phyloP scores from a whole-genome alignment of 2,113 vertebrate species.

The Petroica traversi region DNA sequence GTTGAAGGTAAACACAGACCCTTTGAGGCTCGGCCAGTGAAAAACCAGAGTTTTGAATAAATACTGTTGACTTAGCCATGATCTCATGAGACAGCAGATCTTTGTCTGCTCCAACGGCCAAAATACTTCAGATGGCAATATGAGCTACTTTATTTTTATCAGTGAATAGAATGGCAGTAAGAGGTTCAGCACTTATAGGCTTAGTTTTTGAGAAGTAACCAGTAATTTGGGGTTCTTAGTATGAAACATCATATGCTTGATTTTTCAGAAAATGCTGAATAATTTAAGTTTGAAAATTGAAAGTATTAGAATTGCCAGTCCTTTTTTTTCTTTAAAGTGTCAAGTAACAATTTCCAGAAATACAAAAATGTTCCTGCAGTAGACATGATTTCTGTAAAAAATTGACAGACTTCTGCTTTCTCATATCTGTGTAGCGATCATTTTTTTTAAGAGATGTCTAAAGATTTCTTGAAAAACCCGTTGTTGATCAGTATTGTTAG shows the following conservation, averaged over 20 bases:
- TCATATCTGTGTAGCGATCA: rapidly evolving
- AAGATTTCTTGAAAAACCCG: neutral
- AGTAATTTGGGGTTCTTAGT: neutral
- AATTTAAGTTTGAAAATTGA: neutral
- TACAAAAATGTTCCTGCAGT: neutral
- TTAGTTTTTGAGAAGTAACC: neutral
- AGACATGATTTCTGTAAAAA: neutral
- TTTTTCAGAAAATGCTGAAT: neutral
- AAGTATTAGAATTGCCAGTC: neutral
- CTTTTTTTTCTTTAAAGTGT: neutral
- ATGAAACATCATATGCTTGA: neutral
- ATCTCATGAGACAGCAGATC: neutral
- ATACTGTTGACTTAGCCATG: neutral
- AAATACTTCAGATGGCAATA: neutral
- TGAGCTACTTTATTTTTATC: neutral
- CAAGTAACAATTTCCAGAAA: neutral
- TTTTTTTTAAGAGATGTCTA: neutral
- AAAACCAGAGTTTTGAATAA: neutral
- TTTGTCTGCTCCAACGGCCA: neutral
- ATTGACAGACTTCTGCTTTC: neutral
- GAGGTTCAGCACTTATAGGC: neutral
- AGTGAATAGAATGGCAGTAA: neutral
- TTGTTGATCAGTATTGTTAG: too few species aligned
- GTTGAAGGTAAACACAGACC: neutral
- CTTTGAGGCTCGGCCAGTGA: neutral